Conservation (phyloP, 2,888 invertebrate species). For the Chloromyia formosa region DNA sequence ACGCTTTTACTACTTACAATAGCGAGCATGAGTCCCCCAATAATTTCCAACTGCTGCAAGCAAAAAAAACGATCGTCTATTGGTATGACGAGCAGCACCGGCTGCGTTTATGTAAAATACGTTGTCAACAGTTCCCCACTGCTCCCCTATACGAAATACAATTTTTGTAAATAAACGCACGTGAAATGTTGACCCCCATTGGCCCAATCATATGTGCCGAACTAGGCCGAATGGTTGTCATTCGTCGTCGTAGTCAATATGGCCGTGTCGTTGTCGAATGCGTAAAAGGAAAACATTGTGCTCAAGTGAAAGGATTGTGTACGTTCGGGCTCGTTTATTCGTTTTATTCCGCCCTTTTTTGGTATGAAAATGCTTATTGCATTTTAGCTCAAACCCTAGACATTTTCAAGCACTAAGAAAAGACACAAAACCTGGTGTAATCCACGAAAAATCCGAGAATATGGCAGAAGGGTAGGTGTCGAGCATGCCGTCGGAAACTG, state of each 20-base stretch:
- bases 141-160: no score
- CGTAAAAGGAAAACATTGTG: constrained; percentile 46
- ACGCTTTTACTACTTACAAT: no score
- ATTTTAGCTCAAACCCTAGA: background rate
- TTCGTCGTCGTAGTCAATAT: constrained; percentile 45
- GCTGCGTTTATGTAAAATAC: no score
- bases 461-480: constrained; percentile 45
- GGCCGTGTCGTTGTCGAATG: constrained; percentile 45
- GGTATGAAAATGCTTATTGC: constrained; percentile 8
- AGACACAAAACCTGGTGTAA: background rate
- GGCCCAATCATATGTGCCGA: constrained; percentile 10
- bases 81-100: no score
- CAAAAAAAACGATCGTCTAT: no score
- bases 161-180: constrained; percentile 2
- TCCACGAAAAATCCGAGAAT: background rate
- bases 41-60: no score
- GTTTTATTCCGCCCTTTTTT: background rate
- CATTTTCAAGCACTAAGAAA: background rate
- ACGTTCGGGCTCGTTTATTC: background rate
- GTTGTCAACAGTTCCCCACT: no score
- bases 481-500: background rate
- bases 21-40: no score
- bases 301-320: constrained; percentile 15
- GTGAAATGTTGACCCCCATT: background rate
- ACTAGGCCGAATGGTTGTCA: constrained; percentile 42